These are phyloP conservation scores for Phaethon lepturus DNA, from an alignment of 2,113 vertebrate genomes.

Conservation along the genomic window DNA sequence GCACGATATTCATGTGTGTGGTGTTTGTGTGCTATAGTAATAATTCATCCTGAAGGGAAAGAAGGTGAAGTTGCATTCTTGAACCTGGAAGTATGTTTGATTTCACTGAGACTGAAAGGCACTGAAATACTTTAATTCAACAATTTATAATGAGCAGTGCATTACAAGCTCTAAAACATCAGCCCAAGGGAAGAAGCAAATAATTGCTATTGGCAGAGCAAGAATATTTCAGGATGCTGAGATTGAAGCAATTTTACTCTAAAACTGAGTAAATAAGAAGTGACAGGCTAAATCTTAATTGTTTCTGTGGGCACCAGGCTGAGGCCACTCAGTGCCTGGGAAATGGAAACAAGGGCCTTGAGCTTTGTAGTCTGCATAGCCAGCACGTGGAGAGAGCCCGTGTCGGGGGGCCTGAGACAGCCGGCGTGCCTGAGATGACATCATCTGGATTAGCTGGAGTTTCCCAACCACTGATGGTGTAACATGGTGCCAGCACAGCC, in stretches of 20 bases:
- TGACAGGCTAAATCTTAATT: constrained; percentile 20
- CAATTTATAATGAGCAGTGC: background rate
- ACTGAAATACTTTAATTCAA: background rate
- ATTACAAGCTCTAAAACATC: background rate
- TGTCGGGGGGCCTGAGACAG: fast-evolving
- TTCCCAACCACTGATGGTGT: background rate
- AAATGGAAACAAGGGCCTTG: background rate
- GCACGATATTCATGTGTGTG: background rate
- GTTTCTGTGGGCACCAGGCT: background rate
- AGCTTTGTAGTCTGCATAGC: background rate
- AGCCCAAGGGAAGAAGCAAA: background rate
- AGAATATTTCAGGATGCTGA: background rate
- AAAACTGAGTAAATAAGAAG: background rate
- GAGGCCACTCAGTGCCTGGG: background rate
- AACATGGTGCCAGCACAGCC: background rate
- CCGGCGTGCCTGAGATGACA: fast-evolving
- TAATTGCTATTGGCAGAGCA: background rate
- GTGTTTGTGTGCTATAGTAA: background rate
- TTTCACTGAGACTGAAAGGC: constrained; percentile 3
- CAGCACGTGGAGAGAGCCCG: fast-evolving
- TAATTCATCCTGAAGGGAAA: background rate
- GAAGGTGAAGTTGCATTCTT: background rate
- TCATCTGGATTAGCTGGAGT: background rate
- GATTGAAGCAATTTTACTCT: background rate
- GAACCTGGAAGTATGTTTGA: background rate